Evolutionary conservation across 2,888 invertebrate species (phyloP), one percentile per base, ranked within the genome.

Genomic region (Norana najaformis): DNA sequence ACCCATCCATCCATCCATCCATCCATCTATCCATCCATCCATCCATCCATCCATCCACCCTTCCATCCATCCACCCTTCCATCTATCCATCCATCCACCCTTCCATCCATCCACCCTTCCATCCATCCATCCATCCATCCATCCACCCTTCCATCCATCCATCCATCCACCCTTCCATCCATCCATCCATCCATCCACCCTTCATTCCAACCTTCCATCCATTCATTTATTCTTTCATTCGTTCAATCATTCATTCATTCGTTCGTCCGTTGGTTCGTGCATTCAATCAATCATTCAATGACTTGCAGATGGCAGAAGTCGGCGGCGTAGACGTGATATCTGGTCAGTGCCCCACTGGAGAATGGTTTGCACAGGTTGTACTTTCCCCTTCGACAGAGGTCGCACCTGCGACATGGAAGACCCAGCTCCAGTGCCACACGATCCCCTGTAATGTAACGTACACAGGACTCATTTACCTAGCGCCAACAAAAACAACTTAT

Each of bases 281-380:
- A 69, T 30, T 11, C 69, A 69, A n/a, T 11, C 30, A 69, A n/a
- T n/a, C n/a, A 69, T n/a, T 89, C 8, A 82, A 37, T n/a, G 16
- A 47, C 91, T 89, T 89, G 90, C 91, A 88, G 89, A 83, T 91
- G 90, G 37, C 91, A 91, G 91, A 90, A 91, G 85, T 90, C 90
- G 3, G 89, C 91, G 1, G 90, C 69, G 35, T 89, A 89, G 34
- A 47, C 88, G 23, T 89, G 88, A 34, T 90, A 90, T 13, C 90
- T 23, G n/a, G 88, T 83, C 23, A 91, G 89, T 14, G 83, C 91
- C 23, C 91, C 91, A 2, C 36, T 53, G 20, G 90, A 90, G 39
- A 88, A 91, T 34, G 90, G 90, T 69, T 91, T 91, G 82, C 91
- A 91, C 16, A 91, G 83, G 90, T 91, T 91, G 89, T 90, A 90